Evolutionary conservation across 2,888 invertebrate genomes (phyloP).

Genomic region (Hirtodrosophila confusa): DNA sequence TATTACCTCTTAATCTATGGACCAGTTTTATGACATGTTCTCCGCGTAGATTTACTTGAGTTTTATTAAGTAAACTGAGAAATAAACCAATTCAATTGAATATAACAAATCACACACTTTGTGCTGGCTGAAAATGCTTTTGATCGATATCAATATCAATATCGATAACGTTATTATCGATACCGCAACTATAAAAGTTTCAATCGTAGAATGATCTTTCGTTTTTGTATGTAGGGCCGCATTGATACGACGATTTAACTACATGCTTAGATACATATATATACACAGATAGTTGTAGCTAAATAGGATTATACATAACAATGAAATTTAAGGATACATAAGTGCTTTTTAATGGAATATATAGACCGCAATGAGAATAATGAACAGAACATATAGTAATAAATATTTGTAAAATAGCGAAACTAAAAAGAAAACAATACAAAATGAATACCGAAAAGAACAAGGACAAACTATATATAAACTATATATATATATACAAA

Average conservation of each 20-base stretch:
- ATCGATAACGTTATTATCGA: conserved; percentile 16
- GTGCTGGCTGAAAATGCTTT: conserved; percentile 26
- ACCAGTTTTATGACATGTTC: conserved; percentile 64
- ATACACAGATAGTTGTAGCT: conserved; percentile 19
- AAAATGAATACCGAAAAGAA: conserved; percentile 6
- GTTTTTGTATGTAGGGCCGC: conserved; percentile 2
- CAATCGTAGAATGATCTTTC: conserved; percentile 12
- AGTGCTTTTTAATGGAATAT: conserved; percentile 75
- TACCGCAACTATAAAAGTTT: conserved; percentile 4
- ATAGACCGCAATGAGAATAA: conserved; percentile 66
- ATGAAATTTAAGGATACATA: conserved; percentile 62
- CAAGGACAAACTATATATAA: conserved; percentile 22
- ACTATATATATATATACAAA: conserved; percentile 21
- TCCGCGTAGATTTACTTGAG: conserved; percentile 53
- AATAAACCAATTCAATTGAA: conserved; percentile 42
- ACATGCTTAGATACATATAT: conserved; percentile 13
- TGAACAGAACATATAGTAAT: conserved; percentile 43
- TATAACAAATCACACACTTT: conserved; percentile 12
- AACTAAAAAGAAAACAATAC: conserved; percentile 16
- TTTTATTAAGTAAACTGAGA: conserved; percentile 47
- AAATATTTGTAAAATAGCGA: conserved; percentile 56
- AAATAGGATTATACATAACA: conserved; percentile 26
- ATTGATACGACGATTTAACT: conserved; percentile 16
- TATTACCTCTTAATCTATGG: conserved; percentile 77
- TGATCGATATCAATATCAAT: conserved; percentile 32